Percentiles rank a stretch among this genome's conserved stretches.
Evolutionary conservation across 2,797 vertebrate species (phyloP).

Genomic region (Triplophysa bombifrons): DNA sequence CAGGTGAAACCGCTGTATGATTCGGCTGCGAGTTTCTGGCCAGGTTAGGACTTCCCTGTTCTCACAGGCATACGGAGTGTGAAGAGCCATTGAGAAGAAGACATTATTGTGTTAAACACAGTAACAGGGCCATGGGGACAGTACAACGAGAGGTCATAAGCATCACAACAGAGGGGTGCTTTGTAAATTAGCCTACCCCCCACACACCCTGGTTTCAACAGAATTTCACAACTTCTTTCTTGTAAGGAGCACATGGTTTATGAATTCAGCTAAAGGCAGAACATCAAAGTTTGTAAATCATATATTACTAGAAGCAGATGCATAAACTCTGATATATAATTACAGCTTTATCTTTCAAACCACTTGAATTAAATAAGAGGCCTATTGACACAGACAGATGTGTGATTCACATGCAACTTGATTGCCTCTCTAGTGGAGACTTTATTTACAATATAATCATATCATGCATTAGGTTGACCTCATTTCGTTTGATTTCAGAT

Average conservation of each 20-base stretch:
- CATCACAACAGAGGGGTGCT: constrained; percentile 68
- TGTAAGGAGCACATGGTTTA: background rate
- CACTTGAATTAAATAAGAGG: background rate
- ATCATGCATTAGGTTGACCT: background rate
- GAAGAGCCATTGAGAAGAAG: constrained; percentile 17
- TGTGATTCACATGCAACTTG: background rate
- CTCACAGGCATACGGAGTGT: constrained; percentile 7
- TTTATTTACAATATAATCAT: background rate
- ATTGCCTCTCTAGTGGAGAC: background rate
- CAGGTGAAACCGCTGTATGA: background rate
- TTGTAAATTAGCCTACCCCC: background rate
- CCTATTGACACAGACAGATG: background rate
- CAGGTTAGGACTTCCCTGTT: constrained; percentile 2
- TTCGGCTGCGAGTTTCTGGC: background rate
- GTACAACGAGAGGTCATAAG: constrained; percentile 66
- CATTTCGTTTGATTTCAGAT: background rate
- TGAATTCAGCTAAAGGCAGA: constrained; percentile 7
- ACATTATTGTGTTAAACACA: constrained; percentile 23
- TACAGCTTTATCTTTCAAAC: background rate
- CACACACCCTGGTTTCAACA: background rate
- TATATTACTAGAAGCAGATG: background rate
- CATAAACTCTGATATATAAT: background rate
- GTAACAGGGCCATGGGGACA: constrained; percentile 51
- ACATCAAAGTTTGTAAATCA: constrained; percentile 5
- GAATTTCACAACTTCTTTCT: constrained; percentile 1